These are phyloP conservation scores for Diachasmimorpha longicaudata DNA, from an alignment of 1,140 invertebrate genomes.

Conservation along the genomic window DNA sequence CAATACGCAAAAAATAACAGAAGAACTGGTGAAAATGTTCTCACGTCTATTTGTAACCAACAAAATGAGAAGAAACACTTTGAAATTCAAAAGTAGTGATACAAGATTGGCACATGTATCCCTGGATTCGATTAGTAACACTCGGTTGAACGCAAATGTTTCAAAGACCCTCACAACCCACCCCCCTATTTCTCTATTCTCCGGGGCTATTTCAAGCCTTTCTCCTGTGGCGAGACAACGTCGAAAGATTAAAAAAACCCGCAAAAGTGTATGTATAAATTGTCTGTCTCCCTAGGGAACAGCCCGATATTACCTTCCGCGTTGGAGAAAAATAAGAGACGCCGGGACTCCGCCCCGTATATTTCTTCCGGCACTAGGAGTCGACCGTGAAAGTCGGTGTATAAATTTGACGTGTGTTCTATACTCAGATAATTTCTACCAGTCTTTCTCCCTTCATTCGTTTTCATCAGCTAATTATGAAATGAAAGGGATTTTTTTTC, in stretches of 20 bases:
- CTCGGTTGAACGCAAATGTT: background rate
- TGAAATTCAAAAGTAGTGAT: background rate
- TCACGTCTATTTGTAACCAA: too few species aligned
- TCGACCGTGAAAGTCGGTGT: background rate
- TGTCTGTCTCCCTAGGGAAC: background rate
- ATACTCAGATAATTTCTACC: background rate
- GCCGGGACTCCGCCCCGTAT: background rate
- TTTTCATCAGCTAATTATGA: background rate
- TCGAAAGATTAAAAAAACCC: background rate
- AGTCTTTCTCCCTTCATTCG: background rate
- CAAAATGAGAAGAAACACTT: background rate
- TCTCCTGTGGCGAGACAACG: background rate
- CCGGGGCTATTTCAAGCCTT: background rate
- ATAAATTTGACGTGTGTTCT: background rate
- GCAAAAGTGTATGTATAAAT: constrained; percentile 9
- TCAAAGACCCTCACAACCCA: background rate
- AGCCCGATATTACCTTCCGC: background rate
- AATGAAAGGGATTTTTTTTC: background rate
- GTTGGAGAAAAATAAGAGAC: background rate
- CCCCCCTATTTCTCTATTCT: background rate
- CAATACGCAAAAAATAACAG: too few species aligned
- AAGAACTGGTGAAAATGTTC: too few species aligned
- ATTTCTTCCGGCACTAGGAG: background rate
- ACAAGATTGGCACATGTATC: background rate
- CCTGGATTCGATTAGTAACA: background rate